These are phyloP conservation scores for Palythoa heliodiscus DNA, from an alignment of 92 coral and sea anemone genomes.

Conservation along the genomic window DNA sequence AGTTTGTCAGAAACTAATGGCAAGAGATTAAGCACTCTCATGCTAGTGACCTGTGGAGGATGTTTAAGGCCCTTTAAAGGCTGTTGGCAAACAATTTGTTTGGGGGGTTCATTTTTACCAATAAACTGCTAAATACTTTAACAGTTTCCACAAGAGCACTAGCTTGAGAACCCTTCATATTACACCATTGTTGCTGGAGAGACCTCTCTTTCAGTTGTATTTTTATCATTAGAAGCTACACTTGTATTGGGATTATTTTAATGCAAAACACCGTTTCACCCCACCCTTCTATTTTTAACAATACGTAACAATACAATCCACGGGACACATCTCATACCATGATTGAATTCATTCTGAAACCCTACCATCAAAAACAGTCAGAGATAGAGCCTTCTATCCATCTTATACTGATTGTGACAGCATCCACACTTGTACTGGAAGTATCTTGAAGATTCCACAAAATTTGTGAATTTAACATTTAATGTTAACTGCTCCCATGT, in stretches of 20 bases:
- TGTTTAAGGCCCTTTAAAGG: not conserved
- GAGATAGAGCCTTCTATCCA: not conserved
- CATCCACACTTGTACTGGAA: constrained; percentile 3
- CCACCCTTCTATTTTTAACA: not conserved
- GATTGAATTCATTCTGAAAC: not conserved
- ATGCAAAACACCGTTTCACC: constrained; percentile 1
- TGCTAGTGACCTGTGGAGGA: not conserved
- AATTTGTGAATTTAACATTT: too few relatives aligned
- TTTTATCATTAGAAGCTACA: constrained; percentile 5
- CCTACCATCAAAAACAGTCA: not conserved
- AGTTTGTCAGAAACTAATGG: not conserved
- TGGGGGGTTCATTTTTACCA: constrained; percentile 6
- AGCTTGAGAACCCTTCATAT: constrained; percentile 1
- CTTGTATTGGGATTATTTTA: constrained; percentile 8
- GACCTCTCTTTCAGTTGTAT: constrained; percentile 7
- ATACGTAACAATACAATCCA: not conserved
- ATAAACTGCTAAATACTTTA: not conserved
- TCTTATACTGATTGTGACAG: constrained; percentile 3
- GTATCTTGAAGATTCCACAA: constrained; percentile 5
- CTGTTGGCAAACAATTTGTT: not conserved
- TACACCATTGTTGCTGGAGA: not conserved
- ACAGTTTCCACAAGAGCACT: not conserved
- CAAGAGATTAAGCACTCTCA: not conserved
- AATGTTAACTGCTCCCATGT: constrained; percentile 1
- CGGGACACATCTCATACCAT: constrained; percentile 3